Evolutionary conservation across 2,113 vertebrate species (phyloP), one percentile per base, ranked within the genome.

Genomic region (Xiphophorus hellerii): DNA sequence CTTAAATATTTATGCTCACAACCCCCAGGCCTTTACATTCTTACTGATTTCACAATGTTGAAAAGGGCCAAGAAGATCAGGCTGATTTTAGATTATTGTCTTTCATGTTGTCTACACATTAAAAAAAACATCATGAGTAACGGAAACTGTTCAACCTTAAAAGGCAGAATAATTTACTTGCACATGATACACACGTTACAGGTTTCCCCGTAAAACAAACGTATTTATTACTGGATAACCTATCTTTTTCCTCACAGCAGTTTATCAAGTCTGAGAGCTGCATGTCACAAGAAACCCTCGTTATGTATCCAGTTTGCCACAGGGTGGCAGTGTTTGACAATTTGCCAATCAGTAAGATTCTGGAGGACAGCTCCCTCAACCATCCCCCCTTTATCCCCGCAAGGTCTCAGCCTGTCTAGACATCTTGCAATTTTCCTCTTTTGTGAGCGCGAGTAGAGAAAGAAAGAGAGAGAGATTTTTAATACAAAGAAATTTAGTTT

Each of bases 361-460:
- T n/a, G 10, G 66, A 87, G 83, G 78, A 82, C 81, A 80, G 71
- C 71, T 30, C 67, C 58, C 33, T 63, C 64, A 25, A 58, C 51
- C 51, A 58, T 28, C 20, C 58, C 64, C 71, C 78, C 60, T 70
- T 70, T 81, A 88, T 6, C 58, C 62, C 66, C 77, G 44, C 74
- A 84, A 89, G 80, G 81, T 82, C 83, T 78, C 64, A 1, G 60
- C 28, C 73, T 78, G 85, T 89, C 84, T 84, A 87, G 89, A 92
- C 81, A 62, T 73, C 54, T 61, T 69, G 69, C 77, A 84, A 63
- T 86, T 87, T 74, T 65, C 73, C 72, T 71, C 68, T 66, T 87
- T 79, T 71, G 60, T 66, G 58, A 79, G 60, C 54, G 35, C 54
- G 29, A 3, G n/a, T 0, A 0, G 51, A 58, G 48, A 51, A 17